Base-by-base conservation (phyloP, 2,888 invertebrate genomes). In the Amphipoea oculea region DNA sequence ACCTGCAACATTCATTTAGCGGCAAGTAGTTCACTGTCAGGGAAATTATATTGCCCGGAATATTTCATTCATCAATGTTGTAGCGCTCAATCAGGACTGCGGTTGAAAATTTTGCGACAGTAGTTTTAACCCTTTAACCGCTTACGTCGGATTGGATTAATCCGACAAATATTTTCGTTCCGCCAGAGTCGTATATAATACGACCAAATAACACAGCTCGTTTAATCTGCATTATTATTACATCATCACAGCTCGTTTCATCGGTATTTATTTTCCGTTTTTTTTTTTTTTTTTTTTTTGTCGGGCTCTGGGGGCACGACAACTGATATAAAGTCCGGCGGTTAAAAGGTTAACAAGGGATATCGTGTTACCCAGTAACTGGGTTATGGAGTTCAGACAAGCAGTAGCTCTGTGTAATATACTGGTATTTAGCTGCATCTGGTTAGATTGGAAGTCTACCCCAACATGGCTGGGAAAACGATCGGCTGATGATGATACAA, bases 1-100 rank as follows among this genome's bases (percentile, higher is more conserved):
- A 87, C 74, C 85, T 85, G 68, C 29, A 1, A 71, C 81, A 69
- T 85, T 76, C 87, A 85, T 87, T 80, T 84, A 73, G 66, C 73
- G 84, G 73, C n/a, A 79, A 87, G 73, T 84, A 85, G 87, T 76
- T 74, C 81, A 69, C 65, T 75, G 79, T 57, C 51, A 40, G 79
- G 57, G 36, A 84, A 77, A 71, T 73, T 83, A 74, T 79, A 74
- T 79, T 84, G 62, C 40, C n/a, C 48, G 54, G 72, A 66, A 84
- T 84, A 73, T 63, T 72, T 57, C 69, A 85, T 82, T 72, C 63
- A 69, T 73, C 36, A 81, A 81, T 62, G 14, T 60, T 73, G 29
- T 62, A 51, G 42, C 6, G 11, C 20, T 4, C 57, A 42, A 76
- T 76, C 9, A 14, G 68, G 20, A 11, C 6, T 48, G 67, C 68